Evolutionary conservation across 2,113 vertebrate genomes (phyloP), one percentile per base, ranked within the genome.

Genomic region (Chascanopsetta lugubris): DNA sequence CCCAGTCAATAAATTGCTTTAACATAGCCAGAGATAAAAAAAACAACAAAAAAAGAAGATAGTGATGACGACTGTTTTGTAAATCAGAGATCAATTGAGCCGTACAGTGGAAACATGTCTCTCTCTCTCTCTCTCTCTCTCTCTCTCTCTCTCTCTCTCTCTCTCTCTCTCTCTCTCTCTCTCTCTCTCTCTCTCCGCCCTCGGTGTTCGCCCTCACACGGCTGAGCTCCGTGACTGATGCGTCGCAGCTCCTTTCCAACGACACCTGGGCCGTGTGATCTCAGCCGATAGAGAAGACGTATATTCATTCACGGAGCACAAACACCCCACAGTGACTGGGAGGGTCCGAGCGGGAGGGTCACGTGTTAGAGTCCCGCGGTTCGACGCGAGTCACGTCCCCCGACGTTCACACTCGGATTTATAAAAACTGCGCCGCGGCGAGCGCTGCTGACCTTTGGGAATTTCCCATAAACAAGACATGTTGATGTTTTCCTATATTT

Each of bases 381-480:
- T 59, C 6, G 9, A 21, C 34, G 24, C 72, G 73, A 77, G 53
- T 80, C 74, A 81, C 53, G 21, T 58, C 8, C 24, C 15, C 20
- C 38, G 0, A n/a, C n/a, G 13, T 36, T 61, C 69, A 61, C 11
- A 5, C 66, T 66, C 61, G 26, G 46, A 68, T 68, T 47, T 62
- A 69, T 40, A 61, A 54, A 73, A 54, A 73, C 57, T 43, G 51
- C 69, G 47, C 43, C 61, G 32, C 72, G 77, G 70, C 25, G 27
- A 67, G 27, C 10, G 8, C 21, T 8, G 8, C 21, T 54, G 11
- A 22, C 22, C 6, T 72, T 21, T 21, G 66, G 77, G 71, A 72
- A 73, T 75, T 69, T 57, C 75, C 68, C 15, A n/a, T 46, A 56
- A 67, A 87, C 83, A 83, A 81, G 61, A 42, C 36, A 57, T 75